These are phyloP conservation scores for Procambarus clarkii DNA, from an alignment of 1,140 invertebrate genomes.

Conservation along the genomic window DNA sequence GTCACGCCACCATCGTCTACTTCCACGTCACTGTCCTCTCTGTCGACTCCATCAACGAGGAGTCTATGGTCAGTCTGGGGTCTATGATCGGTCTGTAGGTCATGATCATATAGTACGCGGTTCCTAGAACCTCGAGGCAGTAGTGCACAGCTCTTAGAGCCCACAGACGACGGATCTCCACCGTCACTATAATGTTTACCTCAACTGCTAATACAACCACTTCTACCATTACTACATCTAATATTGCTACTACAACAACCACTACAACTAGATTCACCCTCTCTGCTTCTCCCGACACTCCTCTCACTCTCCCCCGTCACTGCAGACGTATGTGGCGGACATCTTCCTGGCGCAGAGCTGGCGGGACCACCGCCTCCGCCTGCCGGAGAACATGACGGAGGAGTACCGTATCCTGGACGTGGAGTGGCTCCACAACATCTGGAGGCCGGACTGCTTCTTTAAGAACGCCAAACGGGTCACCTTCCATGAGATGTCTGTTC, in stretches of 20 bases:
- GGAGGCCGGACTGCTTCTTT: conserved; percentile 94
- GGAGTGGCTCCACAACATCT: conserved; percentile 92
- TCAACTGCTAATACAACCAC: no score
- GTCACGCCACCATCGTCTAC: conserved; percentile 90
- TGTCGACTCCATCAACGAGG: conserved; percentile 91
- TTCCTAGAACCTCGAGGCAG: no score
- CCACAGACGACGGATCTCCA: no score
- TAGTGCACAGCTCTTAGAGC: no score
- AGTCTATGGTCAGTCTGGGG: conserved; percentile 86
- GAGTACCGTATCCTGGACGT: conserved; percentile 93
- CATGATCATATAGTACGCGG: no score
- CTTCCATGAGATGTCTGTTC: conserved; percentile 95
- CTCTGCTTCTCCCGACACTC: no score
- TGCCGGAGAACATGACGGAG: conserved; percentile 94
- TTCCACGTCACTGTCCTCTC: conserved; percentile 92
- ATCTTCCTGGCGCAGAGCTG: conserved; percentile 94
- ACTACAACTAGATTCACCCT: no score
- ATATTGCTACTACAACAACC: no score
- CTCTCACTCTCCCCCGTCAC: neutral
- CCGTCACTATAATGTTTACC: no score
- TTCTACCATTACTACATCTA: no score
- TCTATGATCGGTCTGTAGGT: no score
- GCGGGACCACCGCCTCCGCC: conserved; percentile 88
- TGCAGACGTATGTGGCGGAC: conserved; percentile 92
- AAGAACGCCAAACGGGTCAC: conserved; percentile 95